Evolutionary conservation across 1,140 invertebrate species (phyloP), one percentile per base, ranked within the genome.

Genomic region (Dolichoris vasculosae): DNA sequence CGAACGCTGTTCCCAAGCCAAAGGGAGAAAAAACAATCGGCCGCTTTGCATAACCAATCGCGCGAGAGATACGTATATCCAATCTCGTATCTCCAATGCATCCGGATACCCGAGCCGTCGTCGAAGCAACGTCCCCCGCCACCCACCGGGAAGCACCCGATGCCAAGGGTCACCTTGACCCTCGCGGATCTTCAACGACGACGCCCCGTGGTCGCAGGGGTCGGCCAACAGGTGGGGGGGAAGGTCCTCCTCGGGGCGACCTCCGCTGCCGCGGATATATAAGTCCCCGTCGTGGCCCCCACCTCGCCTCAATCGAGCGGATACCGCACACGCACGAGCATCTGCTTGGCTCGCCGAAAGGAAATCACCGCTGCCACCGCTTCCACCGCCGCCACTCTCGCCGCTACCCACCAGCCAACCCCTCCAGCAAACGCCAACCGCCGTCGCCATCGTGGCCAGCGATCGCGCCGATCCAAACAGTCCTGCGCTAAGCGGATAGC

Each of bases 401-500:
- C 38, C 51, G 35, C 51, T 32, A 30, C 69, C 30, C 67, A 75
- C 38, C 48, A 43, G 83, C 48, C 67, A 59, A 9, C 43, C 4
- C 67, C 46, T 26, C 26, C 83, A 32, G 32, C 32, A 48, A 17
- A 23, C 63, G 2, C 43, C 43, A 23, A 30, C 40, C 30, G 55
- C 67, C 15, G 26, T 55, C 8, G 82, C 51, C 55, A 3, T 23
- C 38, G 64, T 30, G 32, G 30, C 63, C 26, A 78, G 77, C 64
- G 71, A n/a, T 38, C 80, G 48, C 71, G 71, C 55, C 82, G 11
- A 76, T 76, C 75, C 81, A 83, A 83, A 84, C 83, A 85, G 83
- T 85, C 77, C 83, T 73, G 83, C 67, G 83, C 77, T 85, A 85
- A 85, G 75, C 83, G 83, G 83, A 84, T 59, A 84, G 75, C 75